Evolutionary conservation across 1,140 invertebrate species (phyloP), one percentile per base, ranked within the genome.

Genomic region (Augochlora pura): DNA sequence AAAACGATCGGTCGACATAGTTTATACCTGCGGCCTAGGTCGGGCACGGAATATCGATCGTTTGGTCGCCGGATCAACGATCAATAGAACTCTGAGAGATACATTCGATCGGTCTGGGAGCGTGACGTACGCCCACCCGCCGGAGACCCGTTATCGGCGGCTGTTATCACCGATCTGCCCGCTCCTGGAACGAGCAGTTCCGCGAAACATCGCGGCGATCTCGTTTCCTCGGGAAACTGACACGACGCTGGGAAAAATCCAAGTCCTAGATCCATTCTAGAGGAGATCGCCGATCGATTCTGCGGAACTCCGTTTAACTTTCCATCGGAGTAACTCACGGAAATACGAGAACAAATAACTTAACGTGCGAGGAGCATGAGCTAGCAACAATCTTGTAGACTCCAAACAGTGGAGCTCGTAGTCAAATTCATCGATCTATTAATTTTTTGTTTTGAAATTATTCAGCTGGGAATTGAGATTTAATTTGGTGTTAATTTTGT

Each of bases 21-120:
- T 46, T 46, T 46, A 12, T 14, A 46, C 42, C 14, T 14, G n/a
- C n/a, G 42, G 9, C 10, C 42, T 9, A 0, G 42, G 42, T 54
- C 21, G n/a, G n/a, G 27, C 52, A 49, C 39, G 12, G 27, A 65
- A 23, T 64, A 66, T 46, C 72, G 72, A 21, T 12, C 16, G 38
- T 64, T n/a, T 86, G 82, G 81, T 63, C 68, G 46, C 75, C 72
- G 81, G 88, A 89, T 89, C 87, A 85, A 84, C 85, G 84, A 78
- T 73, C 77, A 27, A 80, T 84, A 85, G 74, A 80, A 84, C 83
- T 81, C 82, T 68, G 67, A 85, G 83, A 77, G 83, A 78, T 85
- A 76, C 42, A 72, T 66, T 84, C 64, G 78, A 84, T 85, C 78
- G 82, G 77, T 85, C 82, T 84, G 82, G 67, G 68, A 85, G 77